These are phyloP conservation scores for Limnephilus auricula DNA, from an alignment of 2,888 invertebrate genomes.

Conservation along the genomic window DNA sequence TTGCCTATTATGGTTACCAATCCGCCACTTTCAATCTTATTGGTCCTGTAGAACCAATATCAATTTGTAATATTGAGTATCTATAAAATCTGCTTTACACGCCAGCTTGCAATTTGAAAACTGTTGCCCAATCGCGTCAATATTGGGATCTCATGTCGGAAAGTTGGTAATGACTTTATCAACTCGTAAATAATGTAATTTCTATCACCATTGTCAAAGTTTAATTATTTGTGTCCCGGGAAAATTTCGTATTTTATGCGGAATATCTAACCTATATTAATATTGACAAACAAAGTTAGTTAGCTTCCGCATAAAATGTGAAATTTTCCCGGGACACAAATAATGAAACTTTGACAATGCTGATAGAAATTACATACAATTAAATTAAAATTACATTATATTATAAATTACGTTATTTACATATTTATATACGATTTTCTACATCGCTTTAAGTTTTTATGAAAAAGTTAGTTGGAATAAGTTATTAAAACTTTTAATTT, in stretches of 20 bases:
- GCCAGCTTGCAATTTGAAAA: not conserved
- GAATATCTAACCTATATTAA: slow-evolving; percentile 4
- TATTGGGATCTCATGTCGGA: not conserved
- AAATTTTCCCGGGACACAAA: not conserved
- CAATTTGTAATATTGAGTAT: not conserved
- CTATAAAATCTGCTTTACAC: not conserved
- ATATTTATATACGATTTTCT: not conserved
- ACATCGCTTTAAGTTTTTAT: not conserved
- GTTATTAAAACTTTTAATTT: not conserved
- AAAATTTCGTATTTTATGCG: not conserved
- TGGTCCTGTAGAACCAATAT: not conserved
- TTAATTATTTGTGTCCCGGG: not conserved
- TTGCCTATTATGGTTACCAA: not conserved
- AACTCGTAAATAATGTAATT: slow-evolving; percentile 17
- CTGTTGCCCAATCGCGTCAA: not conserved
- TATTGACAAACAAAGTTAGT: too few species aligned
- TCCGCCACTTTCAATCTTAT: not conserved
- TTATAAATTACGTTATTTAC: too few species aligned
- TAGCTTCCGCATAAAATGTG: not conserved
- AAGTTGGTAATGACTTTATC: slow-evolving; percentile 4
- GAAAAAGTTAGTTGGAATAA: not conserved
- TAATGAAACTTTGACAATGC: slow-evolving; percentile 24
- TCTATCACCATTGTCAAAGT: slow-evolving; percentile 25
- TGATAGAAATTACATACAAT: slow-evolving; percentile 16
- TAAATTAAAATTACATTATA: too few species aligned